These are phyloP conservation scores for Thryonomys swinderianus DNA, from an alignment of 2,113 vertebrate species.

Conservation along the genomic window DNA sequence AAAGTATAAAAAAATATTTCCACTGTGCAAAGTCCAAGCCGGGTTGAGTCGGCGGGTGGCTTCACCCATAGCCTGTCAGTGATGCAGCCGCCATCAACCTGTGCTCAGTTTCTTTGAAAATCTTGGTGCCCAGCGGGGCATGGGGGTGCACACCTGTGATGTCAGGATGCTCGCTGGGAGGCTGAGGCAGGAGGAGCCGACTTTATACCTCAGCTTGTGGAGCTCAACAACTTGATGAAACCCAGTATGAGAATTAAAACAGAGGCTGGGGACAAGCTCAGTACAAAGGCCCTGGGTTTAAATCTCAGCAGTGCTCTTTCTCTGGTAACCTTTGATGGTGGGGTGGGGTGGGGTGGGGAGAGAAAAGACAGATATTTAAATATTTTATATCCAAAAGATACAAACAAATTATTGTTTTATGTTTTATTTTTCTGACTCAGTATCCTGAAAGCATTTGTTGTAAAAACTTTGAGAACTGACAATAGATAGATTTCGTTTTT, in stretches of 20 bases:
- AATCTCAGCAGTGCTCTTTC: neutral
- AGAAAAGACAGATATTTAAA: fast-evolving
- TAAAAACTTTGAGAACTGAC: neutral
- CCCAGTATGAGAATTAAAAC: neutral
- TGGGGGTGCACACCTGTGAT: no score
- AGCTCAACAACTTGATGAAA: neutral
- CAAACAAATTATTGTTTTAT: neutral
- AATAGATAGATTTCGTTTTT: neutral
- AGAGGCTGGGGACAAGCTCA: neutral
- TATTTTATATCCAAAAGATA: no score
- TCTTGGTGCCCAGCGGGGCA: neutral
- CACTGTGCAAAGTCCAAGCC: neutral
- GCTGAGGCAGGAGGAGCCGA: neutral
- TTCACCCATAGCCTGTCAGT: neutral
- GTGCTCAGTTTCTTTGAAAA: neutral
- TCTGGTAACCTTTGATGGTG: neutral
- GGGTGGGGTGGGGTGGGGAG: fast-evolving
- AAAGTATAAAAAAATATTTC: neutral
- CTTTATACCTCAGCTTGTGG: neutral
- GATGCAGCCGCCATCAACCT: neutral
- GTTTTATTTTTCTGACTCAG: neutral
- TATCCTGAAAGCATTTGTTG: neutral
- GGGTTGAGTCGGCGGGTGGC: fast-evolving
- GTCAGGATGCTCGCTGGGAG: neutral
- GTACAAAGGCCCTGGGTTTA: neutral